These are phyloP conservation scores for Falco biarmicus DNA, from an alignment of 2,797 vertebrate species.

Conservation along the genomic window DNA sequence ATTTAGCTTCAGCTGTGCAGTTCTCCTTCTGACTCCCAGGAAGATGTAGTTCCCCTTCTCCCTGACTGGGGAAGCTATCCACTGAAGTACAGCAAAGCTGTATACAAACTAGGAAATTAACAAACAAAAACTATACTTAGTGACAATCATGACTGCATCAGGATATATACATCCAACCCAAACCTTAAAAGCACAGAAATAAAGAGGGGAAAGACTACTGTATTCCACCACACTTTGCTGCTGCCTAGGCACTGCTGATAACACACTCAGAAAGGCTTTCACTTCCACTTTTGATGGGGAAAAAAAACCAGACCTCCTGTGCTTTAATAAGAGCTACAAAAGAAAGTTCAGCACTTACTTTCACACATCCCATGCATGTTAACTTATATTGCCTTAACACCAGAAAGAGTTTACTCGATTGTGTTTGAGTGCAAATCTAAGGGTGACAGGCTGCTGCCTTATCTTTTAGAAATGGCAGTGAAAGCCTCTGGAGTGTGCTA, in stretches of 20 bases:
- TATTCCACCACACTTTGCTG: constrained; percentile 10
- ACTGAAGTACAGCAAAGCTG: constrained; percentile 73
- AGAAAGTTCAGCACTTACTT: not conserved
- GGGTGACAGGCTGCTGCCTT: not conserved
- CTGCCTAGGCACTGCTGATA: constrained; percentile 7
- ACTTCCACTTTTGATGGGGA: not conserved
- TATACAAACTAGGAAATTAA: constrained; percentile 75
- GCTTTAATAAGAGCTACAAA: not conserved
- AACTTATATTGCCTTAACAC: not conserved
- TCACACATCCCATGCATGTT: not conserved
- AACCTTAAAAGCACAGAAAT: constrained; percentile 57
- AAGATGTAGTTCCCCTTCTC: constrained; percentile 71
- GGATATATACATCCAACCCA: constrained; percentile 68
- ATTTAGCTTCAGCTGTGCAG: constrained; percentile 69
- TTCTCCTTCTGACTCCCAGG: constrained; percentile 71
- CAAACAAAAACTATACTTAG: constrained; percentile 74
- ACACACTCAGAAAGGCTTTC: constrained; percentile 65
- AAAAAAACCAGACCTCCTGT: not conserved
- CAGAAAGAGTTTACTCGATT: not conserved
- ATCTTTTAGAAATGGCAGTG: constrained; percentile 13
- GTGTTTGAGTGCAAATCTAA: not conserved
- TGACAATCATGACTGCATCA: constrained; percentile 68
- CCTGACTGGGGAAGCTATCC: constrained; percentile 75
- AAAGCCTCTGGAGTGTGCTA: constrained; percentile 61
- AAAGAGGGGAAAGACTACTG: constrained; percentile 54